Evolutionary conservation across 92 coral and sea anemone species (phyloP).

Genomic region (Diadumene lineata): DNA sequence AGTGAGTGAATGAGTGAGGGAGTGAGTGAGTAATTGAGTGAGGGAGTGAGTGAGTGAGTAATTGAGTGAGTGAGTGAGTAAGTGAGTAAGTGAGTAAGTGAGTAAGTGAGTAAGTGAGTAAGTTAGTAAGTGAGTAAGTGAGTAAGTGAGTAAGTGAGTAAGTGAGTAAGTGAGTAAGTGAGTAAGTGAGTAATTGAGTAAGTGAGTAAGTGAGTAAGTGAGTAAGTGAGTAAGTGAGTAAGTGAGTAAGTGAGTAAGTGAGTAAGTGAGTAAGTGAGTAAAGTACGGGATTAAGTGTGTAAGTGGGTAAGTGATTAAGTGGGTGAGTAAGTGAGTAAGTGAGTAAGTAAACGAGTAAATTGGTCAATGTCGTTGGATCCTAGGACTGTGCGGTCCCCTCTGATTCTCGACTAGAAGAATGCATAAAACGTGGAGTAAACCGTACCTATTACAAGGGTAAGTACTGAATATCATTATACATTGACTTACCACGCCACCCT

Average conservation of each 20-base stretch:
- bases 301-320: neutral
- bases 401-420: slow-evolving; percentile 1
- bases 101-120: too few species aligned
- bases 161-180: neutral
- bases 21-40: too few species aligned
- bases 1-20: too few species aligned
- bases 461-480: neutral
- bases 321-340: neutral
- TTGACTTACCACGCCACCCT: neutral
- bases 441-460: slow-evolving; percentile 13
- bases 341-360: neutral
- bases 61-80: neutral
- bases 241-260: neutral
- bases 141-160: neutral
- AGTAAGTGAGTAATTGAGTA: neutral
- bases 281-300: neutral
- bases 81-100: too few species aligned
- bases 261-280: neutral
- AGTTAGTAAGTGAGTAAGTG: neutral
- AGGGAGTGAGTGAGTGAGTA: neutral
- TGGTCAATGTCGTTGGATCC: neutral
- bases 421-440: neutral
- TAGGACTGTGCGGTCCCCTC: slow-evolving; percentile 1
- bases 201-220: neutral
- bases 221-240: neutral